Evolutionary conservation across 2,888 invertebrate species (phyloP).

Genomic region (Drosophila ezoana): DNA sequence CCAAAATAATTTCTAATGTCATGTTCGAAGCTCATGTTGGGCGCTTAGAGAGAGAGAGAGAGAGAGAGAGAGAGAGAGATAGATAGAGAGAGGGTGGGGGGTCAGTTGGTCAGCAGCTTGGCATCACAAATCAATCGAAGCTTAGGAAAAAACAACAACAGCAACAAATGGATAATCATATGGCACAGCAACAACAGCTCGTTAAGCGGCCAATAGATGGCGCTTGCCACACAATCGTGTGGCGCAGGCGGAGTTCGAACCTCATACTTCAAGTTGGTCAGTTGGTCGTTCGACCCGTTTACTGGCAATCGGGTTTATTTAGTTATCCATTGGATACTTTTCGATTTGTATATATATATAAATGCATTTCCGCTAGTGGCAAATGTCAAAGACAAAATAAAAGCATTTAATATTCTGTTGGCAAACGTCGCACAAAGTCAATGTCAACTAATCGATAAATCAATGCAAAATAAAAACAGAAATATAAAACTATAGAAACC

Average conservation of each 20-base stretch:
- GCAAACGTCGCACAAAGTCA: constrained; percentile 54
- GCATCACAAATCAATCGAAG: constrained; percentile 73
- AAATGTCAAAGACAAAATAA: constrained; percentile 37
- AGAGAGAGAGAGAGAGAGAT: neutral
- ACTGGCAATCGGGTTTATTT: too few relatives aligned
- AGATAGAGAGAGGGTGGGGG: constrained; percentile 6
- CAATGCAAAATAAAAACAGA: constrained; percentile 25
- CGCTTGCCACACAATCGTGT: constrained; percentile 31
- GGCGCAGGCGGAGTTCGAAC: neutral
- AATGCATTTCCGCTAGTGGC: constrained; percentile 36
- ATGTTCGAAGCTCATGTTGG: constrained; percentile 63
- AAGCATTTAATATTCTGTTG: constrained; percentile 36
- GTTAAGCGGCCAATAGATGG: constrained; percentile 51
- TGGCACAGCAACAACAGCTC: constrained; percentile 37
- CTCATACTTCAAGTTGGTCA: constrained; percentile 43
- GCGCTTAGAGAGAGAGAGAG: neutral
- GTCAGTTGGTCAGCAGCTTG: constrained; percentile 38
- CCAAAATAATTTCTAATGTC: constrained; percentile 78
- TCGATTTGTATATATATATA: neutral
- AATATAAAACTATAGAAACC: constrained; percentile 17
- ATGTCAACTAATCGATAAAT: constrained; percentile 51
- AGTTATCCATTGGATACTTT: too few relatives aligned
- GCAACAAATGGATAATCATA: constrained; percentile 69
- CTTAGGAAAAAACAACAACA: constrained; percentile 20
- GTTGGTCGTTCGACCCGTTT: constrained; percentile 15